These are phyloP conservation scores for Echinops telfairi DNA, from an alignment of 2,113 vertebrate species.

Conservation along the genomic window DNA sequence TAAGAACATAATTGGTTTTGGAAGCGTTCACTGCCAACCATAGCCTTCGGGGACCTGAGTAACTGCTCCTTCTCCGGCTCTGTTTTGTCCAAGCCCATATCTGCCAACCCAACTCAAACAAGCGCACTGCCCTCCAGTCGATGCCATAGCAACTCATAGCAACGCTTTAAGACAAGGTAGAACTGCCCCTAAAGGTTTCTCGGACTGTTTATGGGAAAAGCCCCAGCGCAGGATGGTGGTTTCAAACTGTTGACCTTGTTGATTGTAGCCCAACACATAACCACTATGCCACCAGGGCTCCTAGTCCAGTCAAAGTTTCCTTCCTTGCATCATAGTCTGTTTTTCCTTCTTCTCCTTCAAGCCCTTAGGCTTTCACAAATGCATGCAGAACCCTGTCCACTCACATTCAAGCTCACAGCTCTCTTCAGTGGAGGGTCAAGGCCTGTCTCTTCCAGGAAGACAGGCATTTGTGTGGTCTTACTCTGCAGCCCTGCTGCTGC, in stretches of 20 bases:
- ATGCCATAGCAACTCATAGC: no score
- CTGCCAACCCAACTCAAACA: no score
- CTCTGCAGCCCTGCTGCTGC: neutral
- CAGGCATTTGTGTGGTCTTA: conserved; percentile 15
- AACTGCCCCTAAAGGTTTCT: no score
- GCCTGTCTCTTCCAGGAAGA: neutral
- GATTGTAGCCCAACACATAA: no score
- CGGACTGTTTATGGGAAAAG: no score
- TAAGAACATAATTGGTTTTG: neutral
- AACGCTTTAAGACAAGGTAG: no score
- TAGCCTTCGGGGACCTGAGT: neutral
- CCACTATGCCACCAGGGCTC: no score
- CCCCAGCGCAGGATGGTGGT: no score
- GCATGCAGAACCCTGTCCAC: neutral
- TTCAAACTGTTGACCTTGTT: no score
- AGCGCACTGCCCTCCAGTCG: no score
- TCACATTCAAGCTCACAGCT: neutral
- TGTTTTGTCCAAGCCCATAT: neutral
- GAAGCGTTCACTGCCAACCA: neutral
- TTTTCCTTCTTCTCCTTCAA: neutral
- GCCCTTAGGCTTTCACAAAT: neutral
- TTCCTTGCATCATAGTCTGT: neutral
- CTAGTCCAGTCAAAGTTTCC: neutral
- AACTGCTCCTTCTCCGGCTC: neutral
- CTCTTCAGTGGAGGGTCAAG: conserved; percentile 6